Conservation (phyloP, 1,140 invertebrate genomes). For the Panulirus ornatus region DNA sequence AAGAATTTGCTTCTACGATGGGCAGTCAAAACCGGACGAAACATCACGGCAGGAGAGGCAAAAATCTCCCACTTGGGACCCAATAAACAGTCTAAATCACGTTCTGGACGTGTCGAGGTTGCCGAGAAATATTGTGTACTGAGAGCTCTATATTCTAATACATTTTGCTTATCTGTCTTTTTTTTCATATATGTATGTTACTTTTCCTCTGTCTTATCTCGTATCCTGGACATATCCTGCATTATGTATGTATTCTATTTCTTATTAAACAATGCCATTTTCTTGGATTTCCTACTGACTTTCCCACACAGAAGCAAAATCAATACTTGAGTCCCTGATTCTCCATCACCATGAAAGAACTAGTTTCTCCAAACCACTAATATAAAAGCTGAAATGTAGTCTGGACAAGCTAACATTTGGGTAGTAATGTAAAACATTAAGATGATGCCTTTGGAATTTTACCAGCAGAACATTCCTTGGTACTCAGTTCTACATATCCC, state of each 20-base stretch:
- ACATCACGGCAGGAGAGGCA: not conserved
- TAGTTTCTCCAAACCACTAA: no score
- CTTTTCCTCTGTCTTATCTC: constrained; percentile 2
- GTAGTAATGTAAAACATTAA: no score
- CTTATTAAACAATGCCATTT: not conserved
- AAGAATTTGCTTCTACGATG: constrained; percentile 26
- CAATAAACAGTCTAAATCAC: not conserved
- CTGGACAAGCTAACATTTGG: no score
- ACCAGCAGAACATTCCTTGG: no score
- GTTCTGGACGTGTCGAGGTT: constrained; percentile 18
- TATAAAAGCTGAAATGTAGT: no score
- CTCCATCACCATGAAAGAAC: not conserved
- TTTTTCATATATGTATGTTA: no score
- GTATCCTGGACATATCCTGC: not conserved
- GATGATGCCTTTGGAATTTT: no score
- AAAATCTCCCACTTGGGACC: not conserved
- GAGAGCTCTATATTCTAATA: not conserved
- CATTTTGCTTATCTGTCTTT: not conserved
- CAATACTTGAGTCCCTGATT: not conserved
- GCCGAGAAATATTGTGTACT: not conserved
- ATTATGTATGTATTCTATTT: not conserved
- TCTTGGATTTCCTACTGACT: not conserved
- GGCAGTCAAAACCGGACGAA: constrained; percentile 4
- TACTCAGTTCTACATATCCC: no score
- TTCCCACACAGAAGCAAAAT: constrained; percentile 36